Evolutionary conservation across 2,797 vertebrate species (phyloP).

Genomic region (Clarias laeviceps): DNA sequence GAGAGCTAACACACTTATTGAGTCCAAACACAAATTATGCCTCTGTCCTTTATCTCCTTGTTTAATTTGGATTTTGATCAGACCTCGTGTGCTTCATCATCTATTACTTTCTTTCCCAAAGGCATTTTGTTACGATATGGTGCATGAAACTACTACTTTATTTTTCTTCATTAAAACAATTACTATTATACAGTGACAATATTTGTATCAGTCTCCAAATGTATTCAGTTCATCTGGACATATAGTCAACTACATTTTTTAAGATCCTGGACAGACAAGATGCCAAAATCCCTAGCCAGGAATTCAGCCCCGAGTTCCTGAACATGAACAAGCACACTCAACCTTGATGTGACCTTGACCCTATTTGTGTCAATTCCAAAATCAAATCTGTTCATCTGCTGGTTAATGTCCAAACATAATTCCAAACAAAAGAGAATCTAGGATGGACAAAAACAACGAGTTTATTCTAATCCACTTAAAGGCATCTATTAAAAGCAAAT

Average conservation of each 20-base stretch:
- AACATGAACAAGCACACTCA: neutral
- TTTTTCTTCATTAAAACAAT: neutral
- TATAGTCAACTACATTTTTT: too few species aligned
- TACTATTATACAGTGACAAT: neutral
- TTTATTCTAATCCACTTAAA: neutral
- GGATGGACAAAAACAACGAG: neutral
- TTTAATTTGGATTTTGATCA: neutral
- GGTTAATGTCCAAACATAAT: neutral
- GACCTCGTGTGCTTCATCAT: too few species aligned
- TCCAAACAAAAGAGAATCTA: neutral
- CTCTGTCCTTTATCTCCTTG: neutral
- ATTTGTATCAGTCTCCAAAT: neutral
- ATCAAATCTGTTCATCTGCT: neutral
- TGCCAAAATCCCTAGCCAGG: neutral
- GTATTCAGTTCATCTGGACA: neutral
- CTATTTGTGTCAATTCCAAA: neutral
- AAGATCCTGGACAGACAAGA: neutral
- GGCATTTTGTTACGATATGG: neutral
- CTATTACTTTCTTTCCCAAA: neutral
- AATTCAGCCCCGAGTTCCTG: neutral
- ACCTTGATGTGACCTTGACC: conserved; percentile 12
- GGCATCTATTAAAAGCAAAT: neutral
- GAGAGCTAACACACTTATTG: neutral
- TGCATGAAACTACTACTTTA: neutral
- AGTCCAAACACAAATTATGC: neutral